Percentiles rank a stretch among this genome's conserved stretches.
phyloP scores from a whole-genome alignment of 1,140 invertebrate species.

The Lasaia peninsularis region DNA sequence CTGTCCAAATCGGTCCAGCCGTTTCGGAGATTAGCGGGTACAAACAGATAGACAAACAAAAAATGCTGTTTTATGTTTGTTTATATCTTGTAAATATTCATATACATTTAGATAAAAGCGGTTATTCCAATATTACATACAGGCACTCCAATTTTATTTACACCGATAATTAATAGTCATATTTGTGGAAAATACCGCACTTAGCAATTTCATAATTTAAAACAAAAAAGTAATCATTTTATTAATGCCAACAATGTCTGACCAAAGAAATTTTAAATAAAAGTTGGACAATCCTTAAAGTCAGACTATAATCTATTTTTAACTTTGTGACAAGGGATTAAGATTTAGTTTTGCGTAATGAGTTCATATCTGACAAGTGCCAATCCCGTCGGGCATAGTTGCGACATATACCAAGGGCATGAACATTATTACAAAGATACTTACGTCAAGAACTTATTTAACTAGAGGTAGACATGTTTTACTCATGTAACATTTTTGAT shows the following conservation, averaged over 20 bases:
- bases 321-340: neutral
- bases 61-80: no score
- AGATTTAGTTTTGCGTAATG: neutral
- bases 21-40: no score
- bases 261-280: conserved; percentile 6
- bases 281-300: conserved; percentile 8
- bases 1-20: no score
- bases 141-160: no score
- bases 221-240: neutral
- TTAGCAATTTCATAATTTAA: neutral
- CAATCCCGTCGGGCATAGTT: conserved; percentile 24
- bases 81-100: no score
- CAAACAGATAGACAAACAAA: no score
- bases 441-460: neutral
- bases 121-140: no score
- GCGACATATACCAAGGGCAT: conserved; percentile 25
- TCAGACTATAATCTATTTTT: neutral
- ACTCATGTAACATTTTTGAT: neutral
- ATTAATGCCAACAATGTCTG: neutral
- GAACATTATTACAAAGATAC: conserved; percentile 23
- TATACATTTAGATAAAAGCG: no score
- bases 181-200: neutral
- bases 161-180: no score
- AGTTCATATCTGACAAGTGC: conserved; percentile 23
- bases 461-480: neutral